These are phyloP conservation scores for Eulithis prunata DNA, from an alignment of 2,888 invertebrate genomes.

Conservation along the genomic window DNA sequence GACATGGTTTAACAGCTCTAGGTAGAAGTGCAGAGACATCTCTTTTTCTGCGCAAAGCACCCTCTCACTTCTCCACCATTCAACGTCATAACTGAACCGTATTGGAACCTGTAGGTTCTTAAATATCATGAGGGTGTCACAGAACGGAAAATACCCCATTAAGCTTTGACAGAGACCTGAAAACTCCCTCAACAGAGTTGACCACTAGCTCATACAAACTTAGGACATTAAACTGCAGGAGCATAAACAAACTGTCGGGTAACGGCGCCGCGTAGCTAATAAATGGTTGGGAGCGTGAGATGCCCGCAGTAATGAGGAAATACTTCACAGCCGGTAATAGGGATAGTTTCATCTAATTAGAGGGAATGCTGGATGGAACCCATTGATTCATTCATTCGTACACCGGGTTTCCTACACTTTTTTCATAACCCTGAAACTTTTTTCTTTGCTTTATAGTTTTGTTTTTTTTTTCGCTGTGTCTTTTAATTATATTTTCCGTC, in stretches of 20 bases:
- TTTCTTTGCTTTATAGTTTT: background rate
- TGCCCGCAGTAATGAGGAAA: constrained; percentile 33
- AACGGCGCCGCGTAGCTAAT: constrained; percentile 22
- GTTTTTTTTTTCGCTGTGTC: too few species aligned
- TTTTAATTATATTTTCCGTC: too few species aligned
- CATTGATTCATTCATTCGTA: constrained; percentile 41
- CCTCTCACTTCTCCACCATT: too few species aligned
- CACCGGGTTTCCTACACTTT: background rate
- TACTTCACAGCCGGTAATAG: constrained; percentile 26
- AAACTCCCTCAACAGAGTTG: too few species aligned
- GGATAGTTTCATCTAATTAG: constrained; percentile 30
- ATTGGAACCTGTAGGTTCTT: too few species aligned
- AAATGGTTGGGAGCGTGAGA: constrained; percentile 25
- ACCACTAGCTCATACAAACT: background rate
- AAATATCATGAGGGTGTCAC: too few species aligned
- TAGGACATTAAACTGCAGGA: constrained; percentile 2
- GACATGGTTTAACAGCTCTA: too few species aligned
- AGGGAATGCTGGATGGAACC: constrained; percentile 26
- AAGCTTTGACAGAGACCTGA: too few species aligned
- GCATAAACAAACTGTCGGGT: constrained; percentile 22
- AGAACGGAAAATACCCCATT: too few species aligned
- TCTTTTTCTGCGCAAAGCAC: too few species aligned
- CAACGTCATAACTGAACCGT: too few species aligned
- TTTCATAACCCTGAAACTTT: background rate
- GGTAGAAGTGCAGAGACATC: too few species aligned